Evolutionary conservation across 1,140 invertebrate species (phyloP), one percentile per base, ranked within the genome.

Genomic region (Zaprionus nigranus): DNA sequence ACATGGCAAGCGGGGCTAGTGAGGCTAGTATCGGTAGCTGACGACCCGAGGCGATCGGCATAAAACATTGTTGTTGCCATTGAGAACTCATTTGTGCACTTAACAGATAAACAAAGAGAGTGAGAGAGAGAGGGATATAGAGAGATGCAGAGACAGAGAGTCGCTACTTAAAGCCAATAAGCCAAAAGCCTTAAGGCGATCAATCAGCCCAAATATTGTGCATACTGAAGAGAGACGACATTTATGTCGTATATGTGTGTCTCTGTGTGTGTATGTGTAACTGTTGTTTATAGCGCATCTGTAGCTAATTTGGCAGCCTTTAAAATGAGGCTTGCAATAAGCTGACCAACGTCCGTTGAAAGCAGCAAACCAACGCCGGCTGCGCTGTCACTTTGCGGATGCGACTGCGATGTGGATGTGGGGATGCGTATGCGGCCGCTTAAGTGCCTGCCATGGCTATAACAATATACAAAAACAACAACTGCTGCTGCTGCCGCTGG

Each of bases 401-500:
- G 53, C 36, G 49, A 54, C 15, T 75, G 75, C 28, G 56, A 86
- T 87, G 82, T 76, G 79, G 86, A 69, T 68, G 70, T 7, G 65
- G 46, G 61, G 30, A 79, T 67, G 82, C 56, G 75, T 53, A 88
- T 90, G 84, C 84, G 85, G 87, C 85, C 81, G 81, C 81, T 88
- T 88, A 88, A 88, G 85, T 88, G 84, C 85, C 85, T 75, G 85
- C 70, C 84, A 78, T 65, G 72, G 73, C 79, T 82, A 87, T 87
- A 87, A 84, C 84, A 88, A 81, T 88, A 84, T 79, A 88, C 81
- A 63, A 78, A 54, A 64, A 34, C 49, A 62, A 56, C 34, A 54
- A 61, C 57, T 43, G 49, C 61, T 28, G 34, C 61, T 53, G 34
- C 40, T 22, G 28, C 59, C 30, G 61, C 30, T 26, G 61, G 30